phyloP scores from a whole-genome alignment of 2,113 vertebrate genomes.

The Poecile atricapillus region DNA sequence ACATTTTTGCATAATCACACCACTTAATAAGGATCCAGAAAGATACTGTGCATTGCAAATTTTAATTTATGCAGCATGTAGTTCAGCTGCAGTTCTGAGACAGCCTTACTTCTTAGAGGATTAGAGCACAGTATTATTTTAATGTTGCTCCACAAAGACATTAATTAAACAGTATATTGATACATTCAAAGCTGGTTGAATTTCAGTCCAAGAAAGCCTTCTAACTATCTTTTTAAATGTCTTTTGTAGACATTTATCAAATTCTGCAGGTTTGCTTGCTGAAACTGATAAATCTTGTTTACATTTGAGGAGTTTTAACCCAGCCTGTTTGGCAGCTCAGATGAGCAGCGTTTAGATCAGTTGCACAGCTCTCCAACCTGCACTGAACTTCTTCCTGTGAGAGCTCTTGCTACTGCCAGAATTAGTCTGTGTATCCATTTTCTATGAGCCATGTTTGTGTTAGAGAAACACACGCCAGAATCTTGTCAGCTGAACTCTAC shows the following conservation, averaged over 20 bases:
- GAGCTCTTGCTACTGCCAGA: not conserved
- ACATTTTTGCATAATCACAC: constrained; percentile 49
- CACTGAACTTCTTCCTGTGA: not conserved
- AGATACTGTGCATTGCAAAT: not conserved
- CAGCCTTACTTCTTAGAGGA: constrained; percentile 46
- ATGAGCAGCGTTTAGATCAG: not conserved
- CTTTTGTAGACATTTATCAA: constrained; percentile 41
- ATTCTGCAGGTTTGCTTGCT: constrained; percentile 24
- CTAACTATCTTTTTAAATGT: constrained; percentile 14
- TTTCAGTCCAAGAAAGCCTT: constrained; percentile 6
- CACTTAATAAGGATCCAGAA: constrained; percentile 50
- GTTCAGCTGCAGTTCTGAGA: constrained; percentile 31
- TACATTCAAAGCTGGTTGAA: not conserved
- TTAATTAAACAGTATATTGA: not conserved
- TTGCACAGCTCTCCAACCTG: constrained; percentile 7
- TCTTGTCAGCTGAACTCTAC: not conserved
- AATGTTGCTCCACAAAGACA: not conserved
- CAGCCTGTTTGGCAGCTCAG: not conserved
- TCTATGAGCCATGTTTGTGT: not conserved
- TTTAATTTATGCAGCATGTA: constrained; percentile 56
- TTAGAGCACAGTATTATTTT: constrained; percentile 31
- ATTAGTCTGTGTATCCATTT: not conserved
- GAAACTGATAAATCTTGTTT: constrained; percentile 42
- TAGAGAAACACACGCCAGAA: not conserved
- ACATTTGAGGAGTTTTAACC: not conserved